A percentile compares a stretch with the other conserved stretches of the same genome.
Conservation (phyloP, 1,140 invertebrate species). For the Drosophila micromelanica region DNA sequence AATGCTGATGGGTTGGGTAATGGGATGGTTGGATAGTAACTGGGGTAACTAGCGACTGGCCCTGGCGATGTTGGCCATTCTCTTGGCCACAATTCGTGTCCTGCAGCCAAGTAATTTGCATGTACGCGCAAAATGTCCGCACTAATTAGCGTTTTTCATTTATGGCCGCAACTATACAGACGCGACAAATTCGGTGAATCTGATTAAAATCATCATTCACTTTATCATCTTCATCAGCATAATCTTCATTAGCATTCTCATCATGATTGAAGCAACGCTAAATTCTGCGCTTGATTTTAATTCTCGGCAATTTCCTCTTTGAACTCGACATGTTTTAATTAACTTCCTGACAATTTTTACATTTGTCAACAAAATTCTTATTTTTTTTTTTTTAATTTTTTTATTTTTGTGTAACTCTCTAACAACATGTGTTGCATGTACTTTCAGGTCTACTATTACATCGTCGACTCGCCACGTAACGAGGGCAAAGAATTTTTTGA, state of each 20-base stretch:
- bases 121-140: constrained; percentile 69
- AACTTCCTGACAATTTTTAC: constrained; percentile 32
- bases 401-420: constrained; percentile 12
- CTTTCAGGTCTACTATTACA: constrained; percentile 93
- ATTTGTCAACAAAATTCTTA: constrained; percentile 18
- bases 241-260: background rate
- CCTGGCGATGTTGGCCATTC: constrained; percentile 28
- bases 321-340: constrained; percentile 46
- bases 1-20: constrained; percentile 19
- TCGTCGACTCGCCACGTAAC: constrained; percentile 94
- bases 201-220: constrained; percentile 64
- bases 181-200: constrained; percentile 27
- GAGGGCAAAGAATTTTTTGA: constrained; percentile 97
- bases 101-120: constrained; percentile 78
- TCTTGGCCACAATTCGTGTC: constrained; percentile 63
- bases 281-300: constrained; percentile 20
- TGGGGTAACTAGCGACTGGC: constrained; percentile 15
- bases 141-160: constrained; percentile 76
- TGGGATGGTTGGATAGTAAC: background rate
- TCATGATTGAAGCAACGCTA: background rate
- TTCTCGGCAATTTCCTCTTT: constrained; percentile 50
- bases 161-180: constrained; percentile 37
- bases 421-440: constrained; percentile 14
- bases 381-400: constrained; percentile 9
- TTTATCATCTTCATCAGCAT: background rate